These are phyloP conservation scores for Bubo blakistoni DNA, from an alignment of 2,113 vertebrate genomes.

Conservation along the genomic window DNA sequence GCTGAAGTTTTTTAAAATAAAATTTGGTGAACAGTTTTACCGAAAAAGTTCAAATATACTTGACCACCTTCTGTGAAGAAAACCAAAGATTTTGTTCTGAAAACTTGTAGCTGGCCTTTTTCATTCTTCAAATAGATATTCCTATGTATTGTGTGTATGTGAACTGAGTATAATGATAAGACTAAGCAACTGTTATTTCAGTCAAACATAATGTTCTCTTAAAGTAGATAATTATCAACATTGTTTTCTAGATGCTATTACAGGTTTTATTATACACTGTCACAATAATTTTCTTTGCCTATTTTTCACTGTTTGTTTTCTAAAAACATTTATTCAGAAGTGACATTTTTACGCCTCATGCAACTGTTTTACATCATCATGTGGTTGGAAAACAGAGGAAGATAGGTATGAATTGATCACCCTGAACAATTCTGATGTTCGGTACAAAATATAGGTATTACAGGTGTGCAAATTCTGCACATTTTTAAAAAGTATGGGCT, in stretches of 20 bases:
- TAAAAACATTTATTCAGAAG: background rate
- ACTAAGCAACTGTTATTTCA: background rate
- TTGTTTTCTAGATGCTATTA: background rate
- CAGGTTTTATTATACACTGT: background rate
- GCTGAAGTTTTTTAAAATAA: background rate
- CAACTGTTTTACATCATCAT: background rate
- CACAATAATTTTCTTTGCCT: background rate
- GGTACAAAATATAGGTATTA: background rate
- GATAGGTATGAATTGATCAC: background rate
- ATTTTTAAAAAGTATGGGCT: background rate
- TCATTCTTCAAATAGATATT: background rate
- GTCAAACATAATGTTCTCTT: background rate
- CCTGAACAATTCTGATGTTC: background rate
- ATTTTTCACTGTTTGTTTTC: background rate
- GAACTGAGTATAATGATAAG: background rate
- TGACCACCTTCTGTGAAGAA: background rate
- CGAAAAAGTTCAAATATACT: background rate
- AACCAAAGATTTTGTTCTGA: background rate
- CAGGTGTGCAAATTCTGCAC: background rate
- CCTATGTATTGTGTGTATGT: background rate
- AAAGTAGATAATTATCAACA: background rate
- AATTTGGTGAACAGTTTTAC: background rate
- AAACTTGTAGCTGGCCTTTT: background rate
- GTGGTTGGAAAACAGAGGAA: background rate
- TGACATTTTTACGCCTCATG: background rate